Base-by-base conservation (phyloP, 2,797 vertebrate genomes). In the Buceros bicornis region DNA sequence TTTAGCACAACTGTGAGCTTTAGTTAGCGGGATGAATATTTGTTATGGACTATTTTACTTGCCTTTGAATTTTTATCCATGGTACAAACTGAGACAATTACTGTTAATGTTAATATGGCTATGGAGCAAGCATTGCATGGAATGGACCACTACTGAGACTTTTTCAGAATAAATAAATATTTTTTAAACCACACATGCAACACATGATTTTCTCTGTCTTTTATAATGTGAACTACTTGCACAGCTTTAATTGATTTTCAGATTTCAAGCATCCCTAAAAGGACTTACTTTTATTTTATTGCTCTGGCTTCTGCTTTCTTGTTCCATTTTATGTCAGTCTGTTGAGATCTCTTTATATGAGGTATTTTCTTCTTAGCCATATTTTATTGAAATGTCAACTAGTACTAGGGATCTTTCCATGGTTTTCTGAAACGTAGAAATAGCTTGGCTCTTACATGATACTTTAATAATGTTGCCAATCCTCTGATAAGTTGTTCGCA, bases 401-500 rank as follows among this genome's bases (percentile, higher is more conserved):
- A 90, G 80, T 89, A 94, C 82, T 87, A 87, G 89, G 81, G 33
- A 96, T 97, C 89, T 93, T 97, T 95, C 94, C 91, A 79, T 66
- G 85, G 26, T 95, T 96, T 98, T 98, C 97, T 97, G 78, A 98
- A 98, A 97, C 90, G 96, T 97, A 96, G 88, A 97, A 96, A 94
- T 80, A 97, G 84, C 80, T 86, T 97, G 91, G 93, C 81, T 98
- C 91, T 97, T 97, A 96, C 96, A 97, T 85, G 95, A 97, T 97
- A 95, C 97, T 98, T 98, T 98, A 98, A 98, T 98, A 98, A 98
- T 95, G 97, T 97, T 97, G 95, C 96, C 97, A 98, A 96, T 97
- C 96, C 97, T 97, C 96, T 98, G 96, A 97, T 97, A 98, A 98
- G 96, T 98, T 98, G 96, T 97, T 98, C 97, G 97, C 96, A 98